A percentile compares a stretch with the other conserved stretches of the same genome.
Evolutionary conservation across 2,888 invertebrate genomes (phyloP).

Genomic region (Pogonocherus hispidulus): DNA sequence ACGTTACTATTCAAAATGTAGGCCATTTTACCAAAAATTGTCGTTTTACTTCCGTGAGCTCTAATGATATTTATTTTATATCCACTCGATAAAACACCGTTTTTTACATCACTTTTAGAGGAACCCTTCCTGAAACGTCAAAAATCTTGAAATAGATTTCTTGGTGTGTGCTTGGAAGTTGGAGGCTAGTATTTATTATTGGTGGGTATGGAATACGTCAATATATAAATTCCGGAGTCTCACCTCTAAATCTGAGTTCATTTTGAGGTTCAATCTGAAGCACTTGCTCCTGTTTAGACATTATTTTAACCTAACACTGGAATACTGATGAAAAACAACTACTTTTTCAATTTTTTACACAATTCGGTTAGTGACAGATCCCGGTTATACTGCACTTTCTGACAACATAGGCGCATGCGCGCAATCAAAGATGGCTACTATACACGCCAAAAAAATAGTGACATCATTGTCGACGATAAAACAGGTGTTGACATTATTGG

Average conservation of each 20-base stretch:
- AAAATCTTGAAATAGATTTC: slow-evolving; percentile 57
- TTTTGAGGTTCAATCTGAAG: slow-evolving; percentile 89
- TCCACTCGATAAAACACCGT: neutral
- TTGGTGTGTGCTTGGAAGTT: slow-evolving; percentile 41
- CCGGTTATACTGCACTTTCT: slow-evolving; percentile 65
- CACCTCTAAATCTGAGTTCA: slow-evolving; percentile 93
- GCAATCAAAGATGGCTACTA: slow-evolving; percentile 45
- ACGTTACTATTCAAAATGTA: slow-evolving; percentile 27
- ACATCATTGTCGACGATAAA: slow-evolving; percentile 41
- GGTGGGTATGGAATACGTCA: slow-evolving; percentile 51
- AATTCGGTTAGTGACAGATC: slow-evolving; percentile 62
- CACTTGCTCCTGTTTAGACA: slow-evolving; percentile 83
- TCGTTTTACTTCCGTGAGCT: neutral
- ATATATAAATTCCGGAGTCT: slow-evolving; percentile 63
- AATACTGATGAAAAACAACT: slow-evolving; percentile 54
- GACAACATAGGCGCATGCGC: slow-evolving; percentile 60
- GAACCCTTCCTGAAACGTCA: slow-evolving; percentile 41
- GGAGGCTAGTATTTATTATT: slow-evolving; percentile 47
- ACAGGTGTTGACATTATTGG: slow-evolving; percentile 19
- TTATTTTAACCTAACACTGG: slow-evolving; percentile 65
- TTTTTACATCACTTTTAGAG: slow-evolving; percentile 20
- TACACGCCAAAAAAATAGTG: slow-evolving; percentile 34
- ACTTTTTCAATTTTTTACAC: slow-evolving; percentile 56
- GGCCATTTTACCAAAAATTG: slow-evolving; percentile 15
- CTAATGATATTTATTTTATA: neutral